Percentiles rank a stretch among this genome's conserved stretches.
Conservation (phyloP, 2,113 vertebrate species). For the Strix uralensis region DNA sequence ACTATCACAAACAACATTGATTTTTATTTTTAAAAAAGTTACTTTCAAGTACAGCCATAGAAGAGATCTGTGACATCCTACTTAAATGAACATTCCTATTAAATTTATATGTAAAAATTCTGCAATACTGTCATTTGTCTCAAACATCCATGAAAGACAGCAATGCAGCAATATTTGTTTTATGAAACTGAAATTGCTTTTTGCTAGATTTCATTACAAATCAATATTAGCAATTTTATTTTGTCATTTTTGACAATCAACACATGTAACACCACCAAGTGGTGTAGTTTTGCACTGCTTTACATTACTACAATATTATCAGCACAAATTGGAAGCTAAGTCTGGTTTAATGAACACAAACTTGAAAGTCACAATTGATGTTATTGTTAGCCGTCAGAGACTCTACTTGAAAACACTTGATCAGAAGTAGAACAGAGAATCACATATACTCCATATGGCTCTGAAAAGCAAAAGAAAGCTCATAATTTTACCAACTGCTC, state of each 20-base stretch:
- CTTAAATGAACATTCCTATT: background rate
- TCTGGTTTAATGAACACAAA: background rate
- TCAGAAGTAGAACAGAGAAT: background rate
- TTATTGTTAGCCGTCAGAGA: background rate
- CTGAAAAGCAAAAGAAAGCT: background rate
- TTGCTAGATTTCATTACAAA: background rate
- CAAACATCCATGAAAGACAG: fast-evolving
- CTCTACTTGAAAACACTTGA: background rate
- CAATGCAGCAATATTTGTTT: background rate
- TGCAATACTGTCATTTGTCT: background rate
- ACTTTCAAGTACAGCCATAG: background rate
- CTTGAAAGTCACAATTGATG: background rate
- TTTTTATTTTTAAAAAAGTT: background rate
- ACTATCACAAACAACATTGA: constrained; percentile 73
- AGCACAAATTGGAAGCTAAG: background rate
- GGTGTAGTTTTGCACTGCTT: constrained; percentile 19
- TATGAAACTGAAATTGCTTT: background rate
- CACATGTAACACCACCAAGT: constrained; percentile 40
- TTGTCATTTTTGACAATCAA: background rate
- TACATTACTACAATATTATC: background rate
- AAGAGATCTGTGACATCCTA: background rate
- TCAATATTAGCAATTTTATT: background rate
- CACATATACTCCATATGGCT: background rate
- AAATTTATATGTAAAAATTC: background rate
- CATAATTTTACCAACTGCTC: background rate